Evolutionary conservation across 92 coral and sea anemone species (phyloP).

Genomic region (Pocillopora meandrina): DNA sequence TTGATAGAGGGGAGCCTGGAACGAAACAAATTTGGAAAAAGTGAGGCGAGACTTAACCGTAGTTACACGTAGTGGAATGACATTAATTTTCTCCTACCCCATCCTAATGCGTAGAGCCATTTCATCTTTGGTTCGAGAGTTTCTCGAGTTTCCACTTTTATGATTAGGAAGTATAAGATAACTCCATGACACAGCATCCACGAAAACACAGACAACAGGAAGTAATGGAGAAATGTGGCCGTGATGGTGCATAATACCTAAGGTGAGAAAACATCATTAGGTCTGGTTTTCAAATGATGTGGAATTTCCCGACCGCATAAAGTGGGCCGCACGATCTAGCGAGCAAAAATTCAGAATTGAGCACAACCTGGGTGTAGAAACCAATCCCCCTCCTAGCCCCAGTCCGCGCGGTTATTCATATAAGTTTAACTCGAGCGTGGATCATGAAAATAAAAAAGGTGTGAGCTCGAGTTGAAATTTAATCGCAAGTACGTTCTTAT

Average conservation of each 20-base stretch:
- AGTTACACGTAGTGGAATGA: neutral
- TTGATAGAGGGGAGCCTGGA: conserved; percentile 73
- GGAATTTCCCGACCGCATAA: too few species aligned
- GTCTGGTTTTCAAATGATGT: too few species aligned
- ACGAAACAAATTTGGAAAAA: neutral
- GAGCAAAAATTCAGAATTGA: too few species aligned
- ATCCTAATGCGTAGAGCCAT: conserved; percentile 73
- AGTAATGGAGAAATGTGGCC: conserved; percentile 76
- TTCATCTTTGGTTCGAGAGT: conserved; percentile 66
- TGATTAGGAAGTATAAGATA: conserved; percentile 64
- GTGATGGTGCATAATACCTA: conserved; percentile 73
- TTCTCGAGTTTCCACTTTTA: conserved; percentile 59
- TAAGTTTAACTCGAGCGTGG: too few species aligned
- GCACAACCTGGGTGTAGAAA: too few species aligned
- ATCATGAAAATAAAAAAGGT: too few species aligned
- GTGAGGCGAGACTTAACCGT: neutral
- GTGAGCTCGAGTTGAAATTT: too few species aligned
- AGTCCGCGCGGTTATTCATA: too few species aligned
- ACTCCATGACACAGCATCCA: conserved; percentile 88
- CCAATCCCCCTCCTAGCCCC: too few species aligned
- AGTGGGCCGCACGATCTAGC: too few species aligned
- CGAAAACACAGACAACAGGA: conserved; percentile 74
- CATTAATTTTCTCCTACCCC: conserved; percentile 65
- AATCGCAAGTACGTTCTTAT: too few species aligned
- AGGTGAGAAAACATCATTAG: too few species aligned